Percentiles rank a stretch among this genome's conserved stretches.
phyloP scores from a whole-genome alignment of 2,888 invertebrate species.

The Carcina quercana region DNA sequence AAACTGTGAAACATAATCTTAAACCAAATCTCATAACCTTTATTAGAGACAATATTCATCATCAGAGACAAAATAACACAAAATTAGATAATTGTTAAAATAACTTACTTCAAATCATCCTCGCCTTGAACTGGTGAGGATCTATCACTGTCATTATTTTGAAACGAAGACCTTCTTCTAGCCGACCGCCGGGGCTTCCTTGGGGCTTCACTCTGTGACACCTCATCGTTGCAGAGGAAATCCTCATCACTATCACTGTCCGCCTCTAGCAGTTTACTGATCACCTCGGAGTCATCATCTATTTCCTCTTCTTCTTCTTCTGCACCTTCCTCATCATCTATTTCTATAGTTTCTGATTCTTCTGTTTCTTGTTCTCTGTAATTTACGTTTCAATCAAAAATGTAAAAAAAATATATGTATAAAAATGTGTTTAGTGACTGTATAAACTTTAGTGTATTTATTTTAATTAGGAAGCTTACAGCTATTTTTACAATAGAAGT shows the following conservation, averaged over 20 bases:
- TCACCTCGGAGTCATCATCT: constrained; percentile 56
- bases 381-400: too few relatives aligned
- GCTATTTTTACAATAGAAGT: too few relatives aligned
- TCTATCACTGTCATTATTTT: not conserved
- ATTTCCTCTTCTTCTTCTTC: constrained; percentile 36
- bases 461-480: too few relatives aligned
- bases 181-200: not conserved
- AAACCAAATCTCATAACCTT: too few relatives aligned
- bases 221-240: constrained; percentile 35
- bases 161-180: not conserved
- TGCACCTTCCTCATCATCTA: constrained; percentile 18
- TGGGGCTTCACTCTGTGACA: constrained; percentile 21
- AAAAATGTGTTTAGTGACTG: too few relatives aligned
- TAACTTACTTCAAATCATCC: constrained; percentile 21
- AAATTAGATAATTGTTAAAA: not conserved
- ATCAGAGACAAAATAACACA: too few relatives aligned
- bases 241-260: constrained; percentile 50
- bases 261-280: constrained; percentile 53
- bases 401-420: too few relatives aligned
- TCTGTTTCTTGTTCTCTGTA: too few relatives aligned
- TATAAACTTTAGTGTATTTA: too few relatives aligned
- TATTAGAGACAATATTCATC: too few relatives aligned
- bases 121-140: constrained; percentile 14
- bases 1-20: not conserved
- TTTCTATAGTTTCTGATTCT: constrained; percentile 27